Percentiles rank a stretch among this genome's conserved stretches.
Evolutionary conservation across 2,888 invertebrate genomes (phyloP).

Genomic region (Melanostoma mellinum): DNA sequence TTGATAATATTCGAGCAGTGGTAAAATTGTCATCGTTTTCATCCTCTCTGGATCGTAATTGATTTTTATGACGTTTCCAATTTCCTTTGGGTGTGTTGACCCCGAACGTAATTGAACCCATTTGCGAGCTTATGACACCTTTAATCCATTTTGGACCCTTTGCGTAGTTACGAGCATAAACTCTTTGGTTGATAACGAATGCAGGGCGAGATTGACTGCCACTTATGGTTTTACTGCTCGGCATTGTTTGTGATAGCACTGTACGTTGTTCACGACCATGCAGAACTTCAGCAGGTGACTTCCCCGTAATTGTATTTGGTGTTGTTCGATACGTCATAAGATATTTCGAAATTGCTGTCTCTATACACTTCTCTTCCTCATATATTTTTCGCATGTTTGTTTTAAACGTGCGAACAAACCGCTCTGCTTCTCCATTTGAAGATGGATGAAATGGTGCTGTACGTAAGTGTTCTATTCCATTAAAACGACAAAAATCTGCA

Average conservation of each 20-base stretch:
- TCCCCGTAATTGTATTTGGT: slow-evolving; percentile 10
- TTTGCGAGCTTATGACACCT: neutral
- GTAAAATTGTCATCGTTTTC: neutral
- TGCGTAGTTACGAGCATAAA: too few relatives aligned
- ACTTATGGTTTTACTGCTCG: too few relatives aligned
- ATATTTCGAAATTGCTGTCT: slow-evolving; percentile 11
- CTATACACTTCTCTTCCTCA: neutral
- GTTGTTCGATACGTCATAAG: slow-evolving; percentile 11
- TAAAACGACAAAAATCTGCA: slow-evolving; percentile 64
- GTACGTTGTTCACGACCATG: neutral
- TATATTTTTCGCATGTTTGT: slow-evolving; percentile 5
- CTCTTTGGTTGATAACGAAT: too few relatives aligned
- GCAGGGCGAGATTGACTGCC: too few relatives aligned
- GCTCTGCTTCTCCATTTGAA: slow-evolving; percentile 68
- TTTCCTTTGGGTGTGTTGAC: neutral
- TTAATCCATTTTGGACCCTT: too few relatives aligned
- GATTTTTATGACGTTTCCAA: slow-evolving; percentile 1
- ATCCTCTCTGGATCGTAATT: slow-evolving; percentile 5
- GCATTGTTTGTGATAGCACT: too few relatives aligned
- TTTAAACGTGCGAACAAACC: slow-evolving; percentile 42
- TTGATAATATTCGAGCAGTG: neutral
- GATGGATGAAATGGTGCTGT: slow-evolving; percentile 67
- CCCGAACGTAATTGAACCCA: slow-evolving; percentile 1
- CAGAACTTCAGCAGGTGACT: slow-evolving; percentile 11
- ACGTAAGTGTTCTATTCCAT: slow-evolving; percentile 66